These are phyloP conservation scores for Perccottus glenii DNA, from an alignment of 2,113 vertebrate genomes.

Conservation along the genomic window DNA sequence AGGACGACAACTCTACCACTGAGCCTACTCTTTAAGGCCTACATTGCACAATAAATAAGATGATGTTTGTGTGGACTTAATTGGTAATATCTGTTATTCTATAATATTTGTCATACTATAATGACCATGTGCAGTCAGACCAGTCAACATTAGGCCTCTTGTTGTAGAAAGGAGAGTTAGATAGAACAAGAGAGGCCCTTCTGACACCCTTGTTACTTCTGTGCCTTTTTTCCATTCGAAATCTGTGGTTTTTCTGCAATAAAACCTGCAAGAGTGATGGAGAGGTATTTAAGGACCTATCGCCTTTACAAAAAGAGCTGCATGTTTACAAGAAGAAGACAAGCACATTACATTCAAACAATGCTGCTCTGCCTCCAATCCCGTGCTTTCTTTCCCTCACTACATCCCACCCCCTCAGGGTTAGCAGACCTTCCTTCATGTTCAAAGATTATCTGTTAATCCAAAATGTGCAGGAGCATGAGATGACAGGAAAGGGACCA, in stretches of 20 bases:
- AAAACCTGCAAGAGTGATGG: conserved; percentile 59
- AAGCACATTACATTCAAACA: conserved; percentile 80
- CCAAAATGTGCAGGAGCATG: conserved; percentile 83
- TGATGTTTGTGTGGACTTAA: no score
- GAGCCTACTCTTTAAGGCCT: no score
- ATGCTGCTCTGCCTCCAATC: conserved; percentile 72
- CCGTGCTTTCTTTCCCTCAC: conserved; percentile 68
- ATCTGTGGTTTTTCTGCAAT: conserved; percentile 57
- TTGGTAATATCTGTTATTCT: no score
- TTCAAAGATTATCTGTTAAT: conserved; percentile 88
- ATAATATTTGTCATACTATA: no score
- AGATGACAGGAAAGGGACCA: conserved; percentile 73
- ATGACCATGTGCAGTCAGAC: no score
- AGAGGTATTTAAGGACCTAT: conserved; percentile 56
- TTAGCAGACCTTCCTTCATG: conserved; percentile 82
- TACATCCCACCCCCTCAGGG: conserved; percentile 71
- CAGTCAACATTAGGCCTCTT: no score
- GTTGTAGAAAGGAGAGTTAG: no score
- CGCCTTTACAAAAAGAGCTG: conserved; percentile 69
- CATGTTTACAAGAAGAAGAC: conserved; percentile 81
- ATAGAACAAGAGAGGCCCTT: not conserved
- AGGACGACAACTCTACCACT: no score
- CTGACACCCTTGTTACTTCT: conserved; percentile 12
- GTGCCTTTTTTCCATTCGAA: conserved; percentile 41
- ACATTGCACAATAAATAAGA: no score